Evolutionary conservation across 2,888 invertebrate genomes (phyloP).

Genomic region (Oasisia sp.): DNA sequence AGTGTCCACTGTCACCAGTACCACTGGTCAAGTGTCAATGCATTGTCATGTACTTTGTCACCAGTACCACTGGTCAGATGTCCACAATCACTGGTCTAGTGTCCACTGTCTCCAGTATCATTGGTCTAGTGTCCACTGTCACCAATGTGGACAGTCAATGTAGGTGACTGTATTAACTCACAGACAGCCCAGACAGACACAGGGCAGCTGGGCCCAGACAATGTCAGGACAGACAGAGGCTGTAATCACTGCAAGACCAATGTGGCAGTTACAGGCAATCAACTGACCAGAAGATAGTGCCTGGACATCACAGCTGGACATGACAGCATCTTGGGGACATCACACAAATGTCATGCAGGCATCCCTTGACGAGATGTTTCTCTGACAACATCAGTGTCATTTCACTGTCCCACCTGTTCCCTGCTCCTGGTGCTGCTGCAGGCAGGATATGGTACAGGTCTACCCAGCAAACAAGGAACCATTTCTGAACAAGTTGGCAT

Average conservation of each 20-base stretch:
- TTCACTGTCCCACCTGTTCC: neutral
- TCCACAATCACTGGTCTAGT: neutral
- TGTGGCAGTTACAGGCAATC: slow-evolving; percentile 3
- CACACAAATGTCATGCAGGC: neutral
- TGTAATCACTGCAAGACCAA: neutral
- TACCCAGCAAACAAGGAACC: too few species aligned
- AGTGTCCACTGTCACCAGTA: neutral
- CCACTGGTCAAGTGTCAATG: neutral
- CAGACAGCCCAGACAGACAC: too few species aligned
- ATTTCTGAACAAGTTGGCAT: too few species aligned
- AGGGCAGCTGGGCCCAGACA: too few species aligned
- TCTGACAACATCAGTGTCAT: neutral
- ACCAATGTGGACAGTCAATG: neutral
- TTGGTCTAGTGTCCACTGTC: neutral
- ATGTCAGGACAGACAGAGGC: neutral
- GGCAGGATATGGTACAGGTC: neutral
- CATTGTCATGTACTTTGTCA: neutral
- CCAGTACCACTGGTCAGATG: neutral
- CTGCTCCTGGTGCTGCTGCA: neutral
- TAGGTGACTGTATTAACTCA: too few species aligned
- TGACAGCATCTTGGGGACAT: neutral
- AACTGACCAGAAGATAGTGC: neutral
- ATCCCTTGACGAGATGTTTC: neutral
- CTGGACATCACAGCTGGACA: neutral
- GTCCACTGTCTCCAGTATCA: neutral